These are phyloP conservation scores for Tridacna gigas DNA, from an alignment of 2,888 invertebrate species.

Conservation along the genomic window DNA sequence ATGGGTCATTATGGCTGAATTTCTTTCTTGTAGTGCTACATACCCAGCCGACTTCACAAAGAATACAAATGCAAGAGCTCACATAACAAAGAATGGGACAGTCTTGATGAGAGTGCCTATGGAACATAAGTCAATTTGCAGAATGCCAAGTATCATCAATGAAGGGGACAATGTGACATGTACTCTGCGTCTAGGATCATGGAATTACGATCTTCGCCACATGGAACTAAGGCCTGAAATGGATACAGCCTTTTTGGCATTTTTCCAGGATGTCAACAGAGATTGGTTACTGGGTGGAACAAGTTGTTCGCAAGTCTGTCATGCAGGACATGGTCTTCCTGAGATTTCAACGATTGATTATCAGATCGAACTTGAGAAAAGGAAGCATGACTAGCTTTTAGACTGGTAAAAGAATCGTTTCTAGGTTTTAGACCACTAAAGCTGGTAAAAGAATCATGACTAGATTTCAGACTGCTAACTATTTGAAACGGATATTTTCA, in stretches of 20 bases:
- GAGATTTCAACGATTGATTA: background rate
- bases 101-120: background rate
- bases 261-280: background rate
- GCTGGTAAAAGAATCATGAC: too few species aligned
- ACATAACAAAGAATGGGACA: conserved; percentile 5
- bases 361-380: background rate
- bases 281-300: background rate
- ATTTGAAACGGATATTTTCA: too few species aligned
- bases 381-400: too few species aligned
- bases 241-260: background rate
- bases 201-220: conserved; percentile 12
- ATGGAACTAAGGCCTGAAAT: background rate
- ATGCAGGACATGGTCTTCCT: background rate
- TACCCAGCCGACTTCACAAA: background rate
- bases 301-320: background rate
- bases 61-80: background rate
- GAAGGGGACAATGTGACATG: background rate
- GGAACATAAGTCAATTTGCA: background rate
- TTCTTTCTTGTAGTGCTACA: background rate
- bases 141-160: background rate
- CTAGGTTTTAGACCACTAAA: too few species aligned
- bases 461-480: too few species aligned
- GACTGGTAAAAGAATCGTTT: too few species aligned
- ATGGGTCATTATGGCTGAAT: too few species aligned
- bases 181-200: conserved; percentile 1